Conservation (phyloP, 2,888 invertebrate genomes). For the Agonopterix subpropinquella region DNA sequence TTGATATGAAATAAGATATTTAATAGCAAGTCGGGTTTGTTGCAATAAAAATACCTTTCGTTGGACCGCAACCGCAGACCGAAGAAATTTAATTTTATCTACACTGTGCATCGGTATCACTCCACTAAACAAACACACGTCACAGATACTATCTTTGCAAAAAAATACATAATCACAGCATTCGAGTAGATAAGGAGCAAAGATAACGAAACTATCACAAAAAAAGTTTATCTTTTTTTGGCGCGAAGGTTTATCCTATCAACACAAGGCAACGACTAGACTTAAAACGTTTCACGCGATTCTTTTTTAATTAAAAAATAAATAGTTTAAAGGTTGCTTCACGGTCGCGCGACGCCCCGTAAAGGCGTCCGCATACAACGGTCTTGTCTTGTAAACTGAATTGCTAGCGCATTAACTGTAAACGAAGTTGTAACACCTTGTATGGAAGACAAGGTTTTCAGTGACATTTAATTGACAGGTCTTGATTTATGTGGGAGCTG, state of each 20-base stretch:
- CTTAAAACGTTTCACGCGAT: constrained; percentile 8
- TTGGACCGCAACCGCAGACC: constrained; percentile 50
- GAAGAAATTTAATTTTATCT: constrained; percentile 47
- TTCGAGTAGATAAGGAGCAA: constrained; percentile 1
- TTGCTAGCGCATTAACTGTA: constrained; percentile 28
- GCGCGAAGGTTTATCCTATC: not conserved
- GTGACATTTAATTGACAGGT: constrained; percentile 7
- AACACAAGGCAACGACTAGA: not conserved
- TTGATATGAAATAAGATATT: not conserved
- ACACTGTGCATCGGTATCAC: constrained; percentile 44
- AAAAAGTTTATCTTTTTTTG: not conserved
- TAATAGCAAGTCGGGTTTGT: constrained; percentile 1
- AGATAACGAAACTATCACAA: not conserved
- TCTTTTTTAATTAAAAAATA: constrained; percentile 19
- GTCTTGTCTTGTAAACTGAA: constrained; percentile 37
- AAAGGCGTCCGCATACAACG: constrained; percentile 39
- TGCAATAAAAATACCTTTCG: constrained; percentile 32
- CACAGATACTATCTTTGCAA: constrained; percentile 24
- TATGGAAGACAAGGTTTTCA: constrained; percentile 17
- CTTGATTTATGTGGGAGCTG: constrained; percentile 2
- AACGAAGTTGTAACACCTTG: constrained; percentile 13
- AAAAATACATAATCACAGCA: constrained; percentile 12
- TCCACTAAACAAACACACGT: constrained; percentile 56
- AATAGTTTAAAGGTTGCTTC: constrained; percentile 31
- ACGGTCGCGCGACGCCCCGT: constrained; percentile 17